Conservation (phyloP, 2,888 invertebrate species). For the Adineta ricciae region DNA sequence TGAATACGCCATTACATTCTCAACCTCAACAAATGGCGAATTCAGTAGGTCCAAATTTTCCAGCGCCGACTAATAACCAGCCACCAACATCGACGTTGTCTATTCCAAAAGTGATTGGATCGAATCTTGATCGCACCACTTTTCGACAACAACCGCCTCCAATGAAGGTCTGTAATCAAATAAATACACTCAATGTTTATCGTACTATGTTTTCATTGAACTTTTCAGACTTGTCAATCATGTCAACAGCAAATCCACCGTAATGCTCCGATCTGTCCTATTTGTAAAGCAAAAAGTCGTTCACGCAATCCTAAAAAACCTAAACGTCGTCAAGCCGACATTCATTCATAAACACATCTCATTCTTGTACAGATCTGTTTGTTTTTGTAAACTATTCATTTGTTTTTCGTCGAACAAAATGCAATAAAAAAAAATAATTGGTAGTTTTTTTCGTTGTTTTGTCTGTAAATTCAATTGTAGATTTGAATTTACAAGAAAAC, state of each 20-base stretch:
- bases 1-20: neutral
- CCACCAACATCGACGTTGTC: neutral
- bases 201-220: neutral
- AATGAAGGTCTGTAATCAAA: conserved; percentile 46
- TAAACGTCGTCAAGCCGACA: neutral
- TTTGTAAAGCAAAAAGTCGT: conserved; percentile 95
- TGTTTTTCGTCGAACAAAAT: too few species aligned
- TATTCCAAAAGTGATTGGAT: neutral
- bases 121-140: conserved; percentile 36
- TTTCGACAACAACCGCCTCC: conserved; percentile 53
- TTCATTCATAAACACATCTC: neutral
- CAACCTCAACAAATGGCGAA: neutral
- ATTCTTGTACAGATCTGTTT: too few species aligned
- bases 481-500: too few species aligned
- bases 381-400: too few species aligned
- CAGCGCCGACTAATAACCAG: too few species aligned
- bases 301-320: conserved; percentile 53
- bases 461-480: too few species aligned
- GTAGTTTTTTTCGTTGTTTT: too few species aligned
- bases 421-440: too few species aligned
- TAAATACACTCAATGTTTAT: neutral
- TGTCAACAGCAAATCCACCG: conserved; percentile 58
- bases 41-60: neutral
- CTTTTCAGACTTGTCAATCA: conserved; percentile 50
- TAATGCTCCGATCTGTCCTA: conserved; percentile 96